Conservation (phyloP, 2,113 vertebrate species). For the Microtus richardsoni region DNA sequence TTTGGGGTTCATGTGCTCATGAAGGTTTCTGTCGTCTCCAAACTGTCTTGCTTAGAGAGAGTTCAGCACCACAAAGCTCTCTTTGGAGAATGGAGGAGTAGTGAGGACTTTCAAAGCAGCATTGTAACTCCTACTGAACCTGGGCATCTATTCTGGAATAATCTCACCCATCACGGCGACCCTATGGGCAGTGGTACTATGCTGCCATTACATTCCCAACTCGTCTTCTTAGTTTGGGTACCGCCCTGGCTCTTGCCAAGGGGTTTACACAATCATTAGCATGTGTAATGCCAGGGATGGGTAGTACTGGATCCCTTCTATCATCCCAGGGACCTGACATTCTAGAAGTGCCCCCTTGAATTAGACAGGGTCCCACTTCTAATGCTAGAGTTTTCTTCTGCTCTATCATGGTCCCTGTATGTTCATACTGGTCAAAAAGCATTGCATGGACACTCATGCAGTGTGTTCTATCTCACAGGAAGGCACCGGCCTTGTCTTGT, state of each 20-base stretch:
- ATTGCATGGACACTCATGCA: neutral
- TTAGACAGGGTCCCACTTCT: neutral
- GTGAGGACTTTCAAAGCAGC: neutral
- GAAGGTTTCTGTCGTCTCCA: neutral
- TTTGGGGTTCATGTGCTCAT: accelerated
- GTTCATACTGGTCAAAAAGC: neutral
- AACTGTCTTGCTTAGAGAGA: neutral
- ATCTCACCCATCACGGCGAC: neutral
- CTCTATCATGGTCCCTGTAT: accelerated
- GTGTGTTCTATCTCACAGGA: neutral
- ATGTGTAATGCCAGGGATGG: neutral
- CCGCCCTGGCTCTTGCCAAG: neutral
- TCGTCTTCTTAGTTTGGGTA: slow-evolving; percentile 31
- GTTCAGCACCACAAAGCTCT: no score
- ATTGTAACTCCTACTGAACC: neutral
- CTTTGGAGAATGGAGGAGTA: neutral
- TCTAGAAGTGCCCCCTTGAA: neutral
- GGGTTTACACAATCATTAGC: neutral
- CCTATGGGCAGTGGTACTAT: accelerated
- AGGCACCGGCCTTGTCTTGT: neutral
- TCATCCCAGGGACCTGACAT: neutral
- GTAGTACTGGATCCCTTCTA: neutral
- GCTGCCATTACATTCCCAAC: no score
- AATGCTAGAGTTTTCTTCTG: neutral
- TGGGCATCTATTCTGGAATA: neutral